These are phyloP conservation scores for Hydrolagus affinis DNA, from an alignment of 2,113 vertebrate species.

Conservation along the genomic window DNA sequence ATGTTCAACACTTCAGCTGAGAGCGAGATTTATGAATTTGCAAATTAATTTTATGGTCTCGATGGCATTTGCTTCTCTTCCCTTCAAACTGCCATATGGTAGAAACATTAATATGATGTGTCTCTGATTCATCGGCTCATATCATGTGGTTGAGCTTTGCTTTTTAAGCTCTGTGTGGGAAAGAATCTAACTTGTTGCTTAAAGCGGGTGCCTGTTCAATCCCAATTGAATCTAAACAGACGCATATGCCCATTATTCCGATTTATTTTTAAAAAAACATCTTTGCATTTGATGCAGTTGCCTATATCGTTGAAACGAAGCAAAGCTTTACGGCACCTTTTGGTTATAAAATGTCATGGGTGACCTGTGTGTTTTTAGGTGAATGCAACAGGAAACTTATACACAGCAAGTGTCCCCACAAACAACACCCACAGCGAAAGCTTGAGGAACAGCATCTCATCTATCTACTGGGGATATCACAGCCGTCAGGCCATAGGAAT, in stretches of 20 bases:
- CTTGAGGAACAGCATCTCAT: too few species aligned
- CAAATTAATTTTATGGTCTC: conserved; percentile 1
- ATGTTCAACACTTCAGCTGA: conserved; percentile 9
- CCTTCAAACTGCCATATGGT: background rate
- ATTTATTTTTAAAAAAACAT: background rate
- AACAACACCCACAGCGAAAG: too few species aligned
- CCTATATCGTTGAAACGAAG: too few species aligned
- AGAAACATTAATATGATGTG: background rate
- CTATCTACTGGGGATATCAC: too few species aligned
- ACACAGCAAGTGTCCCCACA: too few species aligned
- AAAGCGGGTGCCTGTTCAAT: conserved; percentile 13
- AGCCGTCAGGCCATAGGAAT: too few species aligned
- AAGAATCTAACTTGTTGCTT: background rate
- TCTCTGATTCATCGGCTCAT: background rate
- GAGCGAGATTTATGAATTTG: conserved; percentile 17
- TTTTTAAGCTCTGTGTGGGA: background rate
- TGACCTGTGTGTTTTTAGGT: too few species aligned
- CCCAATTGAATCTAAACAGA: background rate
- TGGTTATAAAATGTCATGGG: too few species aligned
- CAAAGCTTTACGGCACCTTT: too few species aligned
- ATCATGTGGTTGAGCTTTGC: background rate
- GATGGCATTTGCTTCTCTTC: background rate
- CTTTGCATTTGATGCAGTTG: background rate
- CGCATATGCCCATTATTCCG: background rate
- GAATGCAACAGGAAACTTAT: too few species aligned